Base-by-base conservation (phyloP, 2,888 invertebrate genomes). In the Zonitis immaculata region DNA sequence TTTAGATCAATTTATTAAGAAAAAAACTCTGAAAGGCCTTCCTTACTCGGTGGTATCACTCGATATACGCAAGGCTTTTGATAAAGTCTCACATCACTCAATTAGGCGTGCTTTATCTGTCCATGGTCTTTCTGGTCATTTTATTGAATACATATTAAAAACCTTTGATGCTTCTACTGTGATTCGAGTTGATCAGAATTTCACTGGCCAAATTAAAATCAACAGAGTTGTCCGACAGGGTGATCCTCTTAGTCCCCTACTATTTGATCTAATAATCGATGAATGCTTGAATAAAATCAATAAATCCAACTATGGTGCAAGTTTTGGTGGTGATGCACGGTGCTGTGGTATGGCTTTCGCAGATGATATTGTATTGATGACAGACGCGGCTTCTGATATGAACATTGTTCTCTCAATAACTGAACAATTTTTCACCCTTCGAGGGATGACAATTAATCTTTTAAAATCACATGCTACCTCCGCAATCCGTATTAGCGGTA, bases 31-130 rank as follows among this genome's bases (percentile, higher is more conserved):
- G 44, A 43, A 16, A 6, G 26, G 30, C 22, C 25, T 44, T 18
- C 42, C 46, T 1, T 57, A 49, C 27, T 30, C 49, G n/a, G 45
- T 61, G 7, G 46, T 58, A 4, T 43, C 52, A 2, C 22, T 61
- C 3, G 59, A 59, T 18, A 9, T 61, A 14, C 18, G 39, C 11
- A 59, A 56, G n/a, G 61, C 56, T 1, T 60, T 61, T 35, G 59
- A 61, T 25, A 49, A 56, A 1, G 42, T 60, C 7, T 58, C 56
- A 0, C 51, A 56, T 12, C 16, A 20, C 5, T 52, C 53, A 0
- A 22, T 42, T 5, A 7, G 18, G 11, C 11, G 42, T 1, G 20
- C 22, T 3, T 3, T 42, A 3, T 2, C 4, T 6, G n/a, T 4
- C 4, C 20, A 11, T 4, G 42, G 18, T 5, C 6, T 42, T 6